Evolutionary conservation across 23 tunicate species (phyloP).

Genomic region (Phallusia fumigata): DNA sequence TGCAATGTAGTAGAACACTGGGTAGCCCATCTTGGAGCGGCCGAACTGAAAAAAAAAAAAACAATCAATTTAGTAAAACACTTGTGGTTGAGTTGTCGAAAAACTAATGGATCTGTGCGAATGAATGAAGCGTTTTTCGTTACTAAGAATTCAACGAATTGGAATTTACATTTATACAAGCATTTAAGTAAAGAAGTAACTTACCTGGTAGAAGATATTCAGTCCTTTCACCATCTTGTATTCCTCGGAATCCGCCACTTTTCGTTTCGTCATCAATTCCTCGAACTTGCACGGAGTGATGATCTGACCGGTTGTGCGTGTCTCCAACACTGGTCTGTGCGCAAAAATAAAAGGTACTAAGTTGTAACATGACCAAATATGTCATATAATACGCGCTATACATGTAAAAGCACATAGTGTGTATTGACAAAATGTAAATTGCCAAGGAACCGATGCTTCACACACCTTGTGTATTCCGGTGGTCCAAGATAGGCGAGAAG

Average conservation of each 20-base stretch:
- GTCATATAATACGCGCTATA: too few species aligned
- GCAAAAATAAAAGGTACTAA: too few species aligned
- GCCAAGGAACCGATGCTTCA: not conserved
- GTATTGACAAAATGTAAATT: too few species aligned
- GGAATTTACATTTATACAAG: too few species aligned
- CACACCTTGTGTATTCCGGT: conserved; percentile 92
- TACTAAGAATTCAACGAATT: too few species aligned
- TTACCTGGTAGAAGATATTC: conserved; percentile 92
- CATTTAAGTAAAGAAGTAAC: too few species aligned
- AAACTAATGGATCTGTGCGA: too few species aligned
- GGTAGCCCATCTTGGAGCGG: conserved; percentile 89
- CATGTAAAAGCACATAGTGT: too few species aligned
- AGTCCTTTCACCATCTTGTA: conserved; percentile 82
- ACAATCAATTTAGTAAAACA: too few species aligned
- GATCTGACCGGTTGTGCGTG: conserved; percentile 63
- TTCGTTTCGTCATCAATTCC: conserved; percentile 82
- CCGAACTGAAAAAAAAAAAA: conserved; percentile 60
- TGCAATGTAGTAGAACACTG: conserved; percentile 94
- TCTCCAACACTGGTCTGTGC: conserved; percentile 90
- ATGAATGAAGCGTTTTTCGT: too few species aligned
- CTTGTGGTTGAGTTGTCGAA: too few species aligned
- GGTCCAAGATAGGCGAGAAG: conserved; percentile 94
- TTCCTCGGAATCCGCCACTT: conserved; percentile 85
- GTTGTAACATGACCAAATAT: too few species aligned
- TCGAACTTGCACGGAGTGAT: conserved; percentile 74